Conservation (phyloP, 2,797 vertebrate species). For the Rhabdomys pumilio region DNA sequence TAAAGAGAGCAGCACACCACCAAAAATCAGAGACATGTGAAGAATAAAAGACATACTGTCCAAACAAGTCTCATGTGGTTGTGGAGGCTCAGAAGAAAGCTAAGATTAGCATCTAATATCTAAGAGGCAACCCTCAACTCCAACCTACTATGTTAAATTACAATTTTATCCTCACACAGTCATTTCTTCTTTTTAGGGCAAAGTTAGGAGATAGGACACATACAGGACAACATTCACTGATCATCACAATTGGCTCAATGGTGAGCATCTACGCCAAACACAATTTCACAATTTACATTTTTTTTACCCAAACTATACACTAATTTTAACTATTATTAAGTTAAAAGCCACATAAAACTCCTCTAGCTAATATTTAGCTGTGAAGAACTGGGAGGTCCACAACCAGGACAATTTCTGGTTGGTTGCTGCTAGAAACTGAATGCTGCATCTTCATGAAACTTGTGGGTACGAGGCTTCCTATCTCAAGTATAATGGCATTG, state of each 20-base stretch:
- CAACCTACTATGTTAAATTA: background rate
- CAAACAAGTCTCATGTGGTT: background rate
- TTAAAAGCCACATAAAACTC: background rate
- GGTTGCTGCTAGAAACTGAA: background rate
- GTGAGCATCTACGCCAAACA: background rate
- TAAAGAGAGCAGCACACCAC: background rate
- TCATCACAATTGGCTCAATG: background rate
- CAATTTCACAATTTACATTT: background rate
- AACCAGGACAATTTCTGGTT: background rate
- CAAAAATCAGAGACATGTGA: background rate
- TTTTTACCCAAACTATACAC: background rate
- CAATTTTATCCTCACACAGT: background rate
- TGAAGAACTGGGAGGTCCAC: background rate
- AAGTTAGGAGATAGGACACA: fast-evolving
- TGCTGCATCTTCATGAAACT: background rate
- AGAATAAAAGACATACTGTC: background rate
- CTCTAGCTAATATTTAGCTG: background rate
- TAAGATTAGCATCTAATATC: background rate
- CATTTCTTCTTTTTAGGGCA: background rate
- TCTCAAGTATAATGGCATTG: background rate
- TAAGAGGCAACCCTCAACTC: background rate
- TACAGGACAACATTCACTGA: background rate
- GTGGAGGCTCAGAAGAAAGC: background rate
- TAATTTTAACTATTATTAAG: background rate
- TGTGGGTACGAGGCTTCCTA: background rate